Percentiles rank a stretch among this genome's conserved stretches.
Evolutionary conservation across 2,113 vertebrate species (phyloP).

Genomic region (Petrocephalus microphthalmus): DNA sequence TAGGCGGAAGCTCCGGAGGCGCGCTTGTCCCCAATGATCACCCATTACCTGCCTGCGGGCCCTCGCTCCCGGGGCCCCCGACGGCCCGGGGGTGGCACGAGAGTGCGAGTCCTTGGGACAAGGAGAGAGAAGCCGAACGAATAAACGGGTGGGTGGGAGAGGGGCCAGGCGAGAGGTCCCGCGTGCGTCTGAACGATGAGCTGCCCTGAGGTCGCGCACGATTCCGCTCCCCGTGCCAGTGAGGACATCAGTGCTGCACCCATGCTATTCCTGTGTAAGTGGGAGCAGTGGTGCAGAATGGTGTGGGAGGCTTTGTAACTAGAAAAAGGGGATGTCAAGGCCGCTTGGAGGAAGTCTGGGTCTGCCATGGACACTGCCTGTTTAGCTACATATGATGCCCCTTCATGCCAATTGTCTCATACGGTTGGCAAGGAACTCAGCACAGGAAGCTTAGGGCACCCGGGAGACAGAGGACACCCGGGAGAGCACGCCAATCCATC

Average conservation of each 20-base stretch:
- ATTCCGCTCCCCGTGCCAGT: background rate
- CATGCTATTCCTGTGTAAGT: background rate
- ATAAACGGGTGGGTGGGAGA: background rate
- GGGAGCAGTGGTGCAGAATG: background rate
- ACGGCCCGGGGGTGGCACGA: background rate
- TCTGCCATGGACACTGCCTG: background rate
- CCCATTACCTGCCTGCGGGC: slow-evolving; percentile 59
- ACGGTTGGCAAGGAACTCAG: background rate
- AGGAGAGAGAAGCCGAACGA: background rate
- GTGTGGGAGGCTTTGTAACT: background rate
- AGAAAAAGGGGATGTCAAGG: background rate
- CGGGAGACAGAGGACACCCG: background rate
- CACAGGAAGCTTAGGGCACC: background rate
- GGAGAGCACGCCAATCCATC: background rate
- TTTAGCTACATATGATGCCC: background rate
- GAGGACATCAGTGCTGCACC: background rate
- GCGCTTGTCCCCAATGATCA: slow-evolving; percentile 62
- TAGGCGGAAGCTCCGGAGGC: slow-evolving; percentile 36
- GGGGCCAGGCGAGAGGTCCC: background rate
- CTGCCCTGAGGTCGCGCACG: background rate
- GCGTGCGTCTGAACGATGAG: background rate
- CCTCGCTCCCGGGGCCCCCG: slow-evolving; percentile 33
- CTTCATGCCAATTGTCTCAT: background rate
- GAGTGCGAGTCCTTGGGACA: background rate
- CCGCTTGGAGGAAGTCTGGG: background rate